Evolutionary conservation across 2,797 vertebrate genomes (phyloP).

Genomic region (Sebastes oblongus): DNA sequence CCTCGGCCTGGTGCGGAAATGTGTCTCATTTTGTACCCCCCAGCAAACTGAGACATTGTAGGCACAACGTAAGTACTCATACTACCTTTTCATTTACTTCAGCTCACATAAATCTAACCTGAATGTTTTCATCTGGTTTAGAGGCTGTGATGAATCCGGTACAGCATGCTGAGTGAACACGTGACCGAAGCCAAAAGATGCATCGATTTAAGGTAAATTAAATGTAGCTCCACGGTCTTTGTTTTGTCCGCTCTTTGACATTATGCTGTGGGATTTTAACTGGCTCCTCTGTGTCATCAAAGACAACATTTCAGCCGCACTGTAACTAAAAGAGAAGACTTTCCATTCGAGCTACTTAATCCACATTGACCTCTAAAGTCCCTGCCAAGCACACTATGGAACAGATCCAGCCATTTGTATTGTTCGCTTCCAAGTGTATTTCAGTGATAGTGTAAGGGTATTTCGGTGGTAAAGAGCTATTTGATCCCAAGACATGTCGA

Average conservation of each 20-base stretch:
- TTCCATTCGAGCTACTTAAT: slow-evolving; percentile 59
- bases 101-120: background rate
- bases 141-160: slow-evolving; percentile 21
- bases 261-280: slow-evolving; percentile 18
- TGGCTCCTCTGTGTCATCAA: slow-evolving; percentile 30
- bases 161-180: background rate
- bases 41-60: slow-evolving; percentile 25
- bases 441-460: slow-evolving; percentile 37
- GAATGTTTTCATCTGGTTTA: slow-evolving; percentile 29
- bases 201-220: slow-evolving; percentile 38
- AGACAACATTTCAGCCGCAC: slow-evolving; percentile 22
- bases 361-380: slow-evolving; percentile 54
- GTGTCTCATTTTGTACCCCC: slow-evolving; percentile 35
- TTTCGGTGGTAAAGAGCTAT: slow-evolving; percentile 21
- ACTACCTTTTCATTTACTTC: background rate
- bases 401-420: slow-evolving; percentile 49
- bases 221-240: background rate
- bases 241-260: slow-evolving; percentile 29
- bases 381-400: slow-evolving; percentile 39
- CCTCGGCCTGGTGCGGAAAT: slow-evolving; percentile 53
- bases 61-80: slow-evolving; percentile 34
- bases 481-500: slow-evolving; percentile 37
- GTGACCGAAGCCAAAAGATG: background rate
- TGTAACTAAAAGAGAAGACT: slow-evolving; percentile 44
- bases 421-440: slow-evolving; percentile 53